Evolutionary conservation across 2,797 vertebrate species (phyloP).

Genomic region (Sciurus carolinensis): DNA sequence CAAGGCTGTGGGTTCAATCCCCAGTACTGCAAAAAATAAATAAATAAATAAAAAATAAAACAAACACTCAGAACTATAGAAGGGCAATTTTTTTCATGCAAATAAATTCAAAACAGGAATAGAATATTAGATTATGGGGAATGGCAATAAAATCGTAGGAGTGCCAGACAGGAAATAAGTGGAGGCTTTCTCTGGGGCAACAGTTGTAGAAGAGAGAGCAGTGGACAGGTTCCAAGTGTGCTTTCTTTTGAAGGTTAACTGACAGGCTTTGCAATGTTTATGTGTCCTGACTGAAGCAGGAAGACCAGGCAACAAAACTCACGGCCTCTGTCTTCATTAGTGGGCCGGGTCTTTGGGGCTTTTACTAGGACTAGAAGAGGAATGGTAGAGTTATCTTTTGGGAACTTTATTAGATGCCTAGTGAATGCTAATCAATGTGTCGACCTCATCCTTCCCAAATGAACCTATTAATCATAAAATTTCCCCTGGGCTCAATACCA

Average conservation of each 20-base stretch:
- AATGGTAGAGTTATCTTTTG: not conserved
- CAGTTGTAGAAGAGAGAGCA: no score
- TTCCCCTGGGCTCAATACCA: not conserved
- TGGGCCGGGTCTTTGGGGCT: not conserved
- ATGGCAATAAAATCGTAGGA: not conserved
- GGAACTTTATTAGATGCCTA: not conserved
- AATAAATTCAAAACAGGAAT: not conserved
- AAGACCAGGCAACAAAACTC: not conserved
- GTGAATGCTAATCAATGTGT: not conserved
- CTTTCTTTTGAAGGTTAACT: no score
- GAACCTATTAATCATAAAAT: not conserved
- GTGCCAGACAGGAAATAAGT: accelerated
- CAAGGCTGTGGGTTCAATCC: no score
- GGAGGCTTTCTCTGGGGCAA: not conserved
- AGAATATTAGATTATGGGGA: not conserved
- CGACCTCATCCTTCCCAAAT: not conserved
- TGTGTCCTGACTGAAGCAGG: accelerated
- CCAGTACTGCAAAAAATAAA: no score
- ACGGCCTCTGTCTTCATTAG: not conserved
- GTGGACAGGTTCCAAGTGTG: no score
- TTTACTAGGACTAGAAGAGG: not conserved
- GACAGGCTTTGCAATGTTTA: not conserved
- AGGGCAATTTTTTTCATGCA: not conserved
- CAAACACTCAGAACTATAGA: not conserved
- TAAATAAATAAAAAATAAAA: no score